A percentile compares a stretch with the other conserved stretches of the same genome.
Evolutionary conservation across 2,797 vertebrate species (phyloP).

Genomic region (Glossophaga mutica): DNA sequence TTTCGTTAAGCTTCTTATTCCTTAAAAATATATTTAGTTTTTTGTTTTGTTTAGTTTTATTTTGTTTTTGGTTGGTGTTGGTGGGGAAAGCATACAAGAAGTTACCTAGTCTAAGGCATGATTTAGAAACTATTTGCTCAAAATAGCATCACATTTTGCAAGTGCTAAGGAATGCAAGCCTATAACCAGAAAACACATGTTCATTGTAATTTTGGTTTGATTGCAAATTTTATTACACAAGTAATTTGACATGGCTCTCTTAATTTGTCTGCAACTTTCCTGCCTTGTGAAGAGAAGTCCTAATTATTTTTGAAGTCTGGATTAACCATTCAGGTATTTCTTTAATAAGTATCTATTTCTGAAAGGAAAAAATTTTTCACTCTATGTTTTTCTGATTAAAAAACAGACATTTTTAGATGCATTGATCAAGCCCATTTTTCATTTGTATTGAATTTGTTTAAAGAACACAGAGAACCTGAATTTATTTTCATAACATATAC

Average conservation of each 20-base stretch:
- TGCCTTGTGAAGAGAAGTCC: constrained; percentile 21
- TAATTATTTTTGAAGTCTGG: constrained; percentile 54
- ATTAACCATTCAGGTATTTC: constrained; percentile 18
- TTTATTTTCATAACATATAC: constrained; percentile 4
- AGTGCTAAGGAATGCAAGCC: background rate
- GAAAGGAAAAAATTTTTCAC: background rate
- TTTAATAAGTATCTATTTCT: constrained; percentile 19
- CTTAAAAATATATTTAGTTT: background rate
- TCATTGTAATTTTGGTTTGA: constrained; percentile 47
- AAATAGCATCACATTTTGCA: constrained; percentile 12
- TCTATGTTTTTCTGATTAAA: background rate
- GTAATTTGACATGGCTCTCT: constrained; percentile 57
- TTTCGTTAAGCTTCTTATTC: background rate
- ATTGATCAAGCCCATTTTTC: background rate
- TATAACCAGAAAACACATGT: background rate
- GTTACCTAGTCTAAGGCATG: constrained; percentile 18
- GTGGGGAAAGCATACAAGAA: background rate
- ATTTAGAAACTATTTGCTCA: constrained; percentile 34
- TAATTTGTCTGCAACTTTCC: constrained; percentile 29
- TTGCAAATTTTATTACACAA: constrained; percentile 58
- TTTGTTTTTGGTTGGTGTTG: background rate
- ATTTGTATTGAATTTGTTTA: background rate
- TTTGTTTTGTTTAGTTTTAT: background rate
- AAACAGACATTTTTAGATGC: background rate
- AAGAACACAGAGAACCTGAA: background rate